Percentiles rank a stretch among this genome's conserved stretches.
Evolutionary conservation across 2,888 invertebrate genomes (phyloP).

Genomic region (Pocota personata): DNA sequence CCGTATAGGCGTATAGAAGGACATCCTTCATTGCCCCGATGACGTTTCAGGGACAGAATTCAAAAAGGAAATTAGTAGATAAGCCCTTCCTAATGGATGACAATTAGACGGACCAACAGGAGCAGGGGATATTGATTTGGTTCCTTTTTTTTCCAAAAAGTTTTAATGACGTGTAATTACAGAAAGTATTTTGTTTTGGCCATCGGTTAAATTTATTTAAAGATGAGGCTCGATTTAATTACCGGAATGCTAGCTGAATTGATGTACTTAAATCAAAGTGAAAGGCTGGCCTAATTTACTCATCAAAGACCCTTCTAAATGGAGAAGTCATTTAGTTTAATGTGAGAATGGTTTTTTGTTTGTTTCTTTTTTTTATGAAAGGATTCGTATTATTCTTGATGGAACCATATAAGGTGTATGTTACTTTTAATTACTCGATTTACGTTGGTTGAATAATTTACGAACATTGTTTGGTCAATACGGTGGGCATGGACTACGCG

Average conservation of each 20-base stretch:
- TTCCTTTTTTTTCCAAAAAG: background rate
- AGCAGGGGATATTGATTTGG: constrained; percentile 16
- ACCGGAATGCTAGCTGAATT: constrained; percentile 29
- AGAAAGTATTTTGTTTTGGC: constrained; percentile 18
- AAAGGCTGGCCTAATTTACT: constrained; percentile 33
- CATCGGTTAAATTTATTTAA: constrained; percentile 41
- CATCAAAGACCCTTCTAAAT: constrained; percentile 36
- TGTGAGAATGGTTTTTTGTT: background rate
- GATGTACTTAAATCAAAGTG: constrained; percentile 33
- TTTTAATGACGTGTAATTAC: constrained; percentile 46
- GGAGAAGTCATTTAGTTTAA: constrained; percentile 12
- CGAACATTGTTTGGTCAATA: background rate
- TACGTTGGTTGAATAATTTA: constrained; percentile 1
- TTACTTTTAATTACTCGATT: constrained; percentile 27
- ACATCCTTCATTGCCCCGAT: constrained; percentile 29
- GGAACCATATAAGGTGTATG: background rate
- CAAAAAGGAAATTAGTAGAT: constrained; percentile 32
- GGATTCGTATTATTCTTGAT: background rate
- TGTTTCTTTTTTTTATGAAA: background rate
- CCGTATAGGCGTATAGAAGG: background rate
- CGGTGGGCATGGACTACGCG: background rate
- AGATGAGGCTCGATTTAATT: constrained; percentile 38
- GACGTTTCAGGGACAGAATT: constrained; percentile 29
- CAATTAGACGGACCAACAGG: constrained; percentile 12
- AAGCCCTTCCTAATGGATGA: constrained; percentile 44